A percentile compares a stretch with the other conserved stretches of the same genome.
Conservation (phyloP, 2,797 vertebrate genomes). For the Sebastolobus alascanus region DNA sequence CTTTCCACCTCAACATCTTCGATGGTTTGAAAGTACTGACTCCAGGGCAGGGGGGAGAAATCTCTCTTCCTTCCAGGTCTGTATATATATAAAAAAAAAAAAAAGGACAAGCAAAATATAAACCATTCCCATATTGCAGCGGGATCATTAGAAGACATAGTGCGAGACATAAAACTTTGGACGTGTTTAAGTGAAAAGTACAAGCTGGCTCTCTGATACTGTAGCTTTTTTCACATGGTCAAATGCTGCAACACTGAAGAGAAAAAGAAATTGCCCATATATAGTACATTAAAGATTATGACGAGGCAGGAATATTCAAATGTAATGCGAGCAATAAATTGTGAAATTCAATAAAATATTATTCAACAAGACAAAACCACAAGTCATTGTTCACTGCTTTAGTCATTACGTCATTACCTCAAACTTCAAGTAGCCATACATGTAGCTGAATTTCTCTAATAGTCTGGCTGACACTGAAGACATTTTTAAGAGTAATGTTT, state of each 20-base stretch:
- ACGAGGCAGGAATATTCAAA: not conserved
- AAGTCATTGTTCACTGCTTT: not conserved
- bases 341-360: not conserved
- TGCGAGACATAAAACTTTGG: not conserved
- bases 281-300: not conserved
- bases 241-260: not conserved
- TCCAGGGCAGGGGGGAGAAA: slow-evolving; percentile 94
- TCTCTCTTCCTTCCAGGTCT: slow-evolving; percentile 96
- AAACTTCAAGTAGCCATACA: not conserved
- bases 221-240: not conserved
- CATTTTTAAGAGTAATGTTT: not conserved
- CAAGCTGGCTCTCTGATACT: not conserved
- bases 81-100: slow-evolving; percentile 4
- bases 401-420: not conserved
- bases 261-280: not conserved
- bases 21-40: slow-evolving; percentile 97
- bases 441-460: not conserved
- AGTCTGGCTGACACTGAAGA: not conserved
- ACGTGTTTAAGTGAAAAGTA: not conserved
- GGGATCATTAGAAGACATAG: not conserved
- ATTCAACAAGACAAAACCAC: not conserved
- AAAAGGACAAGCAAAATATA: not conserved
- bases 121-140: not conserved
- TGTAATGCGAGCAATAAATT: not conserved
- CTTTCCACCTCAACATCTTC: slow-evolving; percentile 95